Conservation (phyloP, 1,140 invertebrate genomes). For the Drosophila pseudoananassae region DNA sequence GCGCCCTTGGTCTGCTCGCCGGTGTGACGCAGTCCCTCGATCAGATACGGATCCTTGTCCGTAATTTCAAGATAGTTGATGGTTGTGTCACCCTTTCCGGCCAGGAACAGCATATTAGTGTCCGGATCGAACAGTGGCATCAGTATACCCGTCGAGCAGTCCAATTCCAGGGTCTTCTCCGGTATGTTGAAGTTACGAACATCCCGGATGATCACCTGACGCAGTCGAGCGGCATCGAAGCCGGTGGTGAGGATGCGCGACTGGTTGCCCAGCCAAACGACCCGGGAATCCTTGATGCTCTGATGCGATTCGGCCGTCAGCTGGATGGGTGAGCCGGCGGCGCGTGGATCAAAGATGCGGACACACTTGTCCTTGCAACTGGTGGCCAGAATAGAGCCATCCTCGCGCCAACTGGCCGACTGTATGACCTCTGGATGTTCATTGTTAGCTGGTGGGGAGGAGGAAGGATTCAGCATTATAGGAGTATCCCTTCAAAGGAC, state of each 20-base stretch:
- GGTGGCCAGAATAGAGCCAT: slow-evolving; percentile 90
- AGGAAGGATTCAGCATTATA: not conserved
- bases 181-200: slow-evolving; percentile 91
- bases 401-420: slow-evolving; percentile 92
- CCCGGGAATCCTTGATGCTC: slow-evolving; percentile 95
- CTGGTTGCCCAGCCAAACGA: slow-evolving; percentile 94
- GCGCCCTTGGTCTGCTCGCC: slow-evolving; percentile 96
- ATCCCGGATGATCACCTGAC: slow-evolving; percentile 95
- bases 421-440: slow-evolving; percentile 94
- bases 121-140: slow-evolving; percentile 96
- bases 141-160: slow-evolving; percentile 95
- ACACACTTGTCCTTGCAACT: slow-evolving; percentile 94
- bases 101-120: slow-evolving; percentile 96
- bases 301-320: slow-evolving; percentile 91
- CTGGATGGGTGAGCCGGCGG: slow-evolving; percentile 86
- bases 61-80: slow-evolving; percentile 94
- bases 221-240: slow-evolving; percentile 90
- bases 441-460: slow-evolving; percentile 87
- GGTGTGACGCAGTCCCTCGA: slow-evolving; percentile 87
- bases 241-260: slow-evolving; percentile 93
- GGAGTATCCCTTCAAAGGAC: not conserved
- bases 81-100: slow-evolving; percentile 96
- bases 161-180: slow-evolving; percentile 91
- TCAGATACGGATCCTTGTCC: slow-evolving; percentile 92
- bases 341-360: slow-evolving; percentile 91